These are phyloP conservation scores for Smittia aterrima DNA, from an alignment of 2,888 invertebrate genomes.

Conservation along the genomic window DNA sequence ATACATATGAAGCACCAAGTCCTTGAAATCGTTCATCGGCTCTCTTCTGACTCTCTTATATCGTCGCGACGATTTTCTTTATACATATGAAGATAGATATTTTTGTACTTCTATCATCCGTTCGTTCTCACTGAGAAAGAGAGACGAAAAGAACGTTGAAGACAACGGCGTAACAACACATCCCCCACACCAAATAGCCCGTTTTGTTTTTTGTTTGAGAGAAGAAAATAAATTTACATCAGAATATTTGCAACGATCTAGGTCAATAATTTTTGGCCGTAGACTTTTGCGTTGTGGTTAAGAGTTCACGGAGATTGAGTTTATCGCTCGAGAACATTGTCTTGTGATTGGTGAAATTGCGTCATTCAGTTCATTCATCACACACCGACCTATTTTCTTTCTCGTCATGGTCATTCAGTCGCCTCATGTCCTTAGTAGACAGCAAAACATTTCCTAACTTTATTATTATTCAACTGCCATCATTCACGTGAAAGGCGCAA, in stretches of 20 bases:
- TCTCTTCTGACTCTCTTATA: slow-evolving; percentile 30
- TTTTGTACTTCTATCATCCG: slow-evolving; percentile 28
- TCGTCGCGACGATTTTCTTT: slow-evolving; percentile 29
- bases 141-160: not conserved
- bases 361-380: too few species aligned
- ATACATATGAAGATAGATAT: slow-evolving; percentile 17
- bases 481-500: not conserved
- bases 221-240: slow-evolving; percentile 12
- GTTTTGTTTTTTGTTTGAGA: too few species aligned
- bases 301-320: not conserved
- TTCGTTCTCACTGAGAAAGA: not conserved
- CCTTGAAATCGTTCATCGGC: slow-evolving; percentile 41
- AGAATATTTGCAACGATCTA: slow-evolving; percentile 32
- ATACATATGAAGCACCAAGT: slow-evolving; percentile 30
- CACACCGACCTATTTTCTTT: not conserved
- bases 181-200: slow-evolving; percentile 6
- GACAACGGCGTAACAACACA: not conserved
- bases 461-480: not conserved
- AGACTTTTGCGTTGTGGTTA: not conserved
- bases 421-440: not conserved
- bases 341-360: too few species aligned
- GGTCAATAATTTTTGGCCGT: slow-evolving; percentile 33
- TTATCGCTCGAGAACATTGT: too few species aligned
- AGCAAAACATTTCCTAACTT: not conserved
- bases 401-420: not conserved